These are phyloP conservation scores for Schizopygopsis malacanthus DNA, from an alignment of 2,797 vertebrate species.

Conservation along the genomic window DNA sequence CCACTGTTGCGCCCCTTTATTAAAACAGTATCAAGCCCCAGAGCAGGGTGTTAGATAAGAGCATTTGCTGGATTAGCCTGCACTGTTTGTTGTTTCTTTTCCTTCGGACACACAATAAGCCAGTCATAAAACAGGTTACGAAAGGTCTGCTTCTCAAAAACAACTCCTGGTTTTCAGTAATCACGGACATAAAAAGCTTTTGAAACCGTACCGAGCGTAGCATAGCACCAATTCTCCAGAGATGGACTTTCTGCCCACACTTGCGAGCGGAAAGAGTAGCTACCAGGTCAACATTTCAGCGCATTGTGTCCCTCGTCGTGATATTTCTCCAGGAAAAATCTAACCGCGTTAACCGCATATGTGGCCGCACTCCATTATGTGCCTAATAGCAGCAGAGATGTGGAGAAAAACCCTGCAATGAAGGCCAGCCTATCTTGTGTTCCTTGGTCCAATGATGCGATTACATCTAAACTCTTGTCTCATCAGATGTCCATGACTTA, in stretches of 20 bases:
- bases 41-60: slow-evolving; percentile 74
- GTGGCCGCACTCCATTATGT: slow-evolving; percentile 42
- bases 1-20: slow-evolving; percentile 72
- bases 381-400: slow-evolving; percentile 41
- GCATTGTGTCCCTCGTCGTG: slow-evolving; percentile 6
- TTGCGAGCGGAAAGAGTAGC: slow-evolving; percentile 51
- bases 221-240: slow-evolving; percentile 42
- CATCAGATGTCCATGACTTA: slow-evolving; percentile 50
- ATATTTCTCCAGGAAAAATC: slow-evolving; percentile 31
- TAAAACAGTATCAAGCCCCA: slow-evolving; percentile 81
- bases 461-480: slow-evolving; percentile 52
- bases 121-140: slow-evolving; percentile 70
- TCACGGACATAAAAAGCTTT: slow-evolving; percentile 64
- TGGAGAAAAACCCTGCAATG: slow-evolving; percentile 12
- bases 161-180: slow-evolving; percentile 70
- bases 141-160: slow-evolving; percentile 67
- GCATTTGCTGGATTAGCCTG: slow-evolving; percentile 71
- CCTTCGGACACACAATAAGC: slow-evolving; percentile 70
- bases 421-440: slow-evolving; percentile 31
- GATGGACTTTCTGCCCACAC: slow-evolving; percentile 33
- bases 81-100: slow-evolving; percentile 59
- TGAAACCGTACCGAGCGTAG: slow-evolving; percentile 31
- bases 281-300: slow-evolving; percentile 58
- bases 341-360: slow-evolving; percentile 36
- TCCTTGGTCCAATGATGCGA: slow-evolving; percentile 34